A percentile compares a stretch with the other conserved stretches of the same genome.
These are phyloP conservation scores for Semnornis frantzii DNA, from an alignment of 2,113 vertebrate genomes.

Conservation along the genomic window DNA sequence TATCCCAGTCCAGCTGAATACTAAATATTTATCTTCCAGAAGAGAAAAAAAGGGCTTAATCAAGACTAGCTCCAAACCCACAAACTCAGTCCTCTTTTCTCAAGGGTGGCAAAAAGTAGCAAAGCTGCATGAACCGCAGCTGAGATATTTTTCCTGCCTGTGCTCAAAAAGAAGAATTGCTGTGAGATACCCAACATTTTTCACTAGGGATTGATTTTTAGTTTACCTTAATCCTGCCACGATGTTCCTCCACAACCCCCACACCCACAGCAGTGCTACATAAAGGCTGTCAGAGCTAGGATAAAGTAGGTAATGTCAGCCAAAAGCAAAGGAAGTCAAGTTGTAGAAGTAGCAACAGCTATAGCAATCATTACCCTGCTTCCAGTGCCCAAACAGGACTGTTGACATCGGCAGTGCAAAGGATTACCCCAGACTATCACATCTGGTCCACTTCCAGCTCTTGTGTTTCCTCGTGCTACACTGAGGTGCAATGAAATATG, in stretches of 20 bases:
- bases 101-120: background rate
- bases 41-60: background rate
- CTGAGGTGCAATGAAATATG: rapidly evolving
- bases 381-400: no score
- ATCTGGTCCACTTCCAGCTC: rapidly evolving
- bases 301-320: background rate
- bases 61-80: background rate
- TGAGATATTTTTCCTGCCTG: background rate
- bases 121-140: background rate
- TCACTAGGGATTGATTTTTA: background rate
- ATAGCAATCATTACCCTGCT: background rate
- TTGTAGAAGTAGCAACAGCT: background rate
- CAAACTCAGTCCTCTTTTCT: background rate
- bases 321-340: background rate
- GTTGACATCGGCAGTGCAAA: background rate
- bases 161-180: background rate
- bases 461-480: rapidly evolving
- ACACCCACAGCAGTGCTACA: rapidly evolving
- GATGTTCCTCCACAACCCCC: no score
- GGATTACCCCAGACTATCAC: rapidly evolving
- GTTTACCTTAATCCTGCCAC: rapidly evolving
- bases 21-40: background rate
- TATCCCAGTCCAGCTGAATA: background rate
- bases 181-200: background rate
- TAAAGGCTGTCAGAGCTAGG: background rate